A percentile compares a stretch with the other conserved stretches of the same genome.
Conservation (phyloP, 2,888 invertebrate genomes). For the Plusia festucae region DNA sequence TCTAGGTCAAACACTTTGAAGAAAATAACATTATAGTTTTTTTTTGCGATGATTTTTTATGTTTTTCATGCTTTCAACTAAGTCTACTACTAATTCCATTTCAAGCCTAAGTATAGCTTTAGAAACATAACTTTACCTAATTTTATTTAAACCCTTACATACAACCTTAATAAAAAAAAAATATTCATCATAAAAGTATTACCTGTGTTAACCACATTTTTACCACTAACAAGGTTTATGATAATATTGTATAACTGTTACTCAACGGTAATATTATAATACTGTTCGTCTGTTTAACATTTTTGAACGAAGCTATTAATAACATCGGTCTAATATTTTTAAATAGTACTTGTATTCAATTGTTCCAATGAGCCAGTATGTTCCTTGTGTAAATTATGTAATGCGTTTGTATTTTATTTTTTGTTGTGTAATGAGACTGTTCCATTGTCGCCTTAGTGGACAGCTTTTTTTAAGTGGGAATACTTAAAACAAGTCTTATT, state of each 20-base stretch:
- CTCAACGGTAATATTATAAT: conserved; percentile 40
- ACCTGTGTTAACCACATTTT: neutral
- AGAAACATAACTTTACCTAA: too few relatives aligned
- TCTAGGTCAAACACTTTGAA: too few relatives aligned
- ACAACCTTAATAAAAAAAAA: too few relatives aligned
- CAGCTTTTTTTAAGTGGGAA: too few relatives aligned
- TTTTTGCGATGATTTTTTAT: too few relatives aligned
- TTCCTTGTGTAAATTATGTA: neutral
- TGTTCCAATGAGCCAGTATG: neutral
- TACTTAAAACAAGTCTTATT: too few relatives aligned
- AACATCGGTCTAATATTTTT: conserved; percentile 23
- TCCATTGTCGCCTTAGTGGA: too few relatives aligned
- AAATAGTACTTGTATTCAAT: conserved; percentile 6
- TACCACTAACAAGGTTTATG: conserved; percentile 19
- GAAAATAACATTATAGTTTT: too few relatives aligned
- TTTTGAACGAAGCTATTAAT: conserved; percentile 32
- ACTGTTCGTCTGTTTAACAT: conserved; percentile 19
- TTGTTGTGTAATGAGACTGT: neutral
- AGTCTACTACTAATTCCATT: too few relatives aligned
- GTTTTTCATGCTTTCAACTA: too few relatives aligned
- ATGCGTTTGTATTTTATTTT: neutral
- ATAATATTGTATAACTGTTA: conserved; percentile 18
- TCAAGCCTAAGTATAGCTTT: too few relatives aligned
- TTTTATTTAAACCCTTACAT: too few relatives aligned
- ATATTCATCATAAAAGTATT: neutral